Percentiles rank a stretch among this genome's conserved stretches.
Evolutionary conservation across 2,888 invertebrate species (phyloP).

Genomic region (Cacoxenus indagator): DNA sequence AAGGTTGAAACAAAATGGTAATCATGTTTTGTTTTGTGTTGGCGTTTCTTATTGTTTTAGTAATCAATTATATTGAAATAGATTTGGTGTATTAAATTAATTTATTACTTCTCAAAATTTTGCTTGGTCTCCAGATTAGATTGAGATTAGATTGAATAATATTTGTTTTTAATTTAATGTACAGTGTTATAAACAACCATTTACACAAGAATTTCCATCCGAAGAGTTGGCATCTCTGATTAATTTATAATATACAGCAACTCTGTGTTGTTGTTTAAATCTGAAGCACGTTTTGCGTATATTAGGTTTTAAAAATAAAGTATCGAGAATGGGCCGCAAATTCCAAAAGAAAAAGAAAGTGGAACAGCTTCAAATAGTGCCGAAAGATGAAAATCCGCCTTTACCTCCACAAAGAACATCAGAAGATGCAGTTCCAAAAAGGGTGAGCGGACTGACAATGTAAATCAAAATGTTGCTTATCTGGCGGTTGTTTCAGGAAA

Average conservation of each 20-base stretch:
- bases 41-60: too few species aligned
- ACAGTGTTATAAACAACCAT: neutral
- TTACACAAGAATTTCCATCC: neutral
- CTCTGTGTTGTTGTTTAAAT: neutral
- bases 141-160: too few species aligned
- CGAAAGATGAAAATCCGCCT: conserved; percentile 67
- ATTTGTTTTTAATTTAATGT: too few species aligned
- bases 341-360: conserved; percentile 53
- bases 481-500: conserved; percentile 74
- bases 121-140: too few species aligned
- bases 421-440: conserved; percentile 80
- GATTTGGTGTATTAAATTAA: too few species aligned
- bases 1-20: too few species aligned
- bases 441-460: conserved; percentile 72
- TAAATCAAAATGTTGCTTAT: conserved; percentile 19
- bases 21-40: too few species aligned
- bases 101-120: too few species aligned
- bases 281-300: conserved; percentile 42
- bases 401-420: conserved; percentile 78
- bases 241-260: neutral
- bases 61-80: too few species aligned
- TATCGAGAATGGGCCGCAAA: conserved; percentile 62
- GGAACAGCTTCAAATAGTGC: conserved; percentile 68
- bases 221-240: neutral
- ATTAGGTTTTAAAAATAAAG: neutral